Base-by-base conservation (phyloP, 2,113 vertebrate genomes). In the Salvator merianae region DNA sequence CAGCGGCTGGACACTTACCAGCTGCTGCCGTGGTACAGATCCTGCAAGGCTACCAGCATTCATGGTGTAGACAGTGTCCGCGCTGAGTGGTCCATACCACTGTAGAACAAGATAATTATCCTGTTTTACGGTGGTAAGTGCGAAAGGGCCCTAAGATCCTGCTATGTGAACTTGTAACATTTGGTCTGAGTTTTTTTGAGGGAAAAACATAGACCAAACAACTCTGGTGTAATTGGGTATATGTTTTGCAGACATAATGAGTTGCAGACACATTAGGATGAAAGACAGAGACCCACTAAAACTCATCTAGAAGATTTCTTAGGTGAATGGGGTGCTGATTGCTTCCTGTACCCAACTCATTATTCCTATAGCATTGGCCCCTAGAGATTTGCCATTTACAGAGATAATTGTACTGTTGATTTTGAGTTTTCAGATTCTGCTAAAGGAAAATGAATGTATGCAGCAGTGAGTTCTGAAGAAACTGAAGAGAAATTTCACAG, bases 401-500 rank as follows among this genome's bases (percentile, higher is more conserved):
- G 16, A 69, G 26, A 69, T 84, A 77, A 84, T 53, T 80, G 78
- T 66, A 26, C 28, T 10, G 9, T 47, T 76, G 40, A 36, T 66
- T 68, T 79, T 77, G 65, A 62, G 34, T 71, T 84, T n/a, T 70
- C 65, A 84, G 10, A 70, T 53, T 59, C 34, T 84, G 34, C 10
- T 68, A 84, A 53, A 70, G 43, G 16, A 71, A 78, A 69, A 77
- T 77, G 50, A 70, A 55, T 70, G 50, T 38, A 43, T 71, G 14
- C 47, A 13, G 43, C 18, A 7, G 65, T 62, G 38, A 89, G 90
- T 94, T 94, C 93, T 77, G 88, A 82, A 93, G 28, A 59, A 70
- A 62, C 9, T 32, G 93, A 95, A 94, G 94, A 96, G 94, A 93
- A 94, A 96, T 94, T 94, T 95, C 94, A 94, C 93, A 92, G 93